Percentiles rank a stretch among this genome's conserved stretches.
These are phyloP conservation scores for Fopius arisanus DNA, from an alignment of 1,140 invertebrate species.

Conservation along the genomic window DNA sequence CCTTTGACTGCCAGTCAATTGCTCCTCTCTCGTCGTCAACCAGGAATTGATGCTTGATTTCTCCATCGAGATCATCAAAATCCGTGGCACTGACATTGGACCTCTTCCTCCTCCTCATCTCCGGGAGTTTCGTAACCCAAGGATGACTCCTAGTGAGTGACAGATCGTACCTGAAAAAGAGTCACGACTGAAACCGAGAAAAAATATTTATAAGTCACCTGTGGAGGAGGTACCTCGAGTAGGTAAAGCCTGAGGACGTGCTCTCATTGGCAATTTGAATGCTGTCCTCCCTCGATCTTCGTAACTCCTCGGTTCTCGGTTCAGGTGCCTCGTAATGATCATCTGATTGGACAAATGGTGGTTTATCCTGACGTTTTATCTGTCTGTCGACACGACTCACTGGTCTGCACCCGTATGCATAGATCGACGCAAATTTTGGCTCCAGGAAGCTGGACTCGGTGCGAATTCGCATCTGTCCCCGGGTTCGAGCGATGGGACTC, in stretches of 20 bases:
- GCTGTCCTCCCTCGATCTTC: slow-evolving; percentile 45
- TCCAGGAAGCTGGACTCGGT: slow-evolving; percentile 84
- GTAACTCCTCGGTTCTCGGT: slow-evolving; percentile 43
- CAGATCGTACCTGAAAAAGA: not conserved
- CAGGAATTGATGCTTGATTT: not conserved
- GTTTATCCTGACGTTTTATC: slow-evolving; percentile 57
- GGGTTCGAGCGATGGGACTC: slow-evolving; percentile 64
- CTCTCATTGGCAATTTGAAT: slow-evolving; percentile 51
- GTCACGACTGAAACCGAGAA: no score
- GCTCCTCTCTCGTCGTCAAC: not conserved
- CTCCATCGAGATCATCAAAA: slow-evolving; percentile 6
- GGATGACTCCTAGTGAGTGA: not conserved
- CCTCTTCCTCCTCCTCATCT: not conserved
- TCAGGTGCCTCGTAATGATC: slow-evolving; percentile 49
- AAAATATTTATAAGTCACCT: no score
- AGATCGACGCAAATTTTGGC: slow-evolving; percentile 82
- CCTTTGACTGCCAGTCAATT: slow-evolving; percentile 57
- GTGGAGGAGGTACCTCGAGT: no score
- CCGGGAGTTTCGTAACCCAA: slow-evolving; percentile 15
- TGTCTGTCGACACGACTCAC: slow-evolving; percentile 50
- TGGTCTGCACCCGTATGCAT: slow-evolving; percentile 78
- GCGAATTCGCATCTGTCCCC: slow-evolving; percentile 76
- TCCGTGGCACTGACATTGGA: not conserved
- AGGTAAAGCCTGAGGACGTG: slow-evolving; percentile 9
- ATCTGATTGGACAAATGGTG: slow-evolving; percentile 32